Base-by-base conservation (phyloP, 92 coral and sea anemone species). In the Zoanthus gigantus region DNA sequence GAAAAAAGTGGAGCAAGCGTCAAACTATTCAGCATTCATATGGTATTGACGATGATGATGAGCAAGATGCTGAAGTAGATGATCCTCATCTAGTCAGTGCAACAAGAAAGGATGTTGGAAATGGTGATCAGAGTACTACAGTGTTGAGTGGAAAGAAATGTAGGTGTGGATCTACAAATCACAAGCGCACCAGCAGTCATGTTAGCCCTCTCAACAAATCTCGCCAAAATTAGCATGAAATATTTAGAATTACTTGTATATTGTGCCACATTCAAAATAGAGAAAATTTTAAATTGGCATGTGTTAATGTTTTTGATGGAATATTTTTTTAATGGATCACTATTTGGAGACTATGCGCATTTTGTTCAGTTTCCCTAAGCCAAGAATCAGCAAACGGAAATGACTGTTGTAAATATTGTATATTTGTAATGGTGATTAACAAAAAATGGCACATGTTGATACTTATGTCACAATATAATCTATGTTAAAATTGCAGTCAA, bases 171-270 rank as follows among this genome's bases (percentile, higher is more conserved):
- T 77, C 82, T 45, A 61, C 89, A 5, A 65, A 17, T 42, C 92
- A 84, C 79, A 32, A 30, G 85, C 77, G 85, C 48, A 84, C 89
- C 79, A 84, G 90, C 29, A 77, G 76, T 85, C 71, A 72, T 37
- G 52, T 47, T 10, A 84, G 92, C 57, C 92, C 78, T 16, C 89
- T 83, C 81, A 89, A 89, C 84, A 83, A 89, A 31, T 31, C 46
- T 44, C 16, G 46, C 17, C 44, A 28, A 71, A 71, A 71, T 34
- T 32, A 71, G 76, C 47, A 71, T 4, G 47, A 71, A 71, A 34
- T 71, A 12, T 31, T 71, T 5, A 28, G 30, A 31, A 71, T 34
- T 71, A 31, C 47, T 28, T 31, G 47, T 29, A 5, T 12, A 11
- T 71, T 71, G 76, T n/a, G 46, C 47, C 65, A 58, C 18, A 58